Evolutionary conservation across 2,888 invertebrate genomes (phyloP).

Genomic region (Empis stercorea): DNA sequence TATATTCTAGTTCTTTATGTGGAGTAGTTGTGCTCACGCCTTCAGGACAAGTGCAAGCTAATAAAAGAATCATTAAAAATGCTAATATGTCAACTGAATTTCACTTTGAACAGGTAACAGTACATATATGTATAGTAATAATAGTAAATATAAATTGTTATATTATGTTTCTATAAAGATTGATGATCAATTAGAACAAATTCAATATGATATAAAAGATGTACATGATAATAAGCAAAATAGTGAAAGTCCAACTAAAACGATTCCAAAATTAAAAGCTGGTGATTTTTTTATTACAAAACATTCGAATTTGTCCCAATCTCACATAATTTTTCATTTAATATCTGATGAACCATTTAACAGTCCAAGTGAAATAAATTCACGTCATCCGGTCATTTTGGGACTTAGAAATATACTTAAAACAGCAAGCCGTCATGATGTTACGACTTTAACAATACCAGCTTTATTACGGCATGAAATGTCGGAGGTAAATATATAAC

Average conservation of each 20-base stretch:
- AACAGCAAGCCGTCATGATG: slow-evolving; percentile 87
- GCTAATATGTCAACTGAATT: slow-evolving; percentile 69
- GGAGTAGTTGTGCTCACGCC: slow-evolving; percentile 69
- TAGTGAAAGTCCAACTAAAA: slow-evolving; percentile 29
- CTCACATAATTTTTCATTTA: slow-evolving; percentile 92
- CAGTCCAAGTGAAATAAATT: slow-evolving; percentile 74
- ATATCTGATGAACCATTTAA: slow-evolving; percentile 67
- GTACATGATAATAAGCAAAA: slow-evolving; percentile 16
- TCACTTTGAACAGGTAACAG: slow-evolving; percentile 74
- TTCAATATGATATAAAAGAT: slow-evolving; percentile 44
- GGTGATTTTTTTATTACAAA: slow-evolving; percentile 78
- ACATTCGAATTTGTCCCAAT: slow-evolving; percentile 89
- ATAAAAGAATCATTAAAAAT: slow-evolving; percentile 32
- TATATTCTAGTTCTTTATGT: slow-evolving; percentile 84
- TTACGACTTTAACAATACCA: slow-evolving; percentile 86
- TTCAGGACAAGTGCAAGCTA: slow-evolving; percentile 31
- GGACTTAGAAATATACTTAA: slow-evolving; percentile 91
- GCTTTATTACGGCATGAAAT: slow-evolving; percentile 85
- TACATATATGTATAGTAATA: too few relatives aligned
- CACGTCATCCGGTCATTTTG: slow-evolving; percentile 87
- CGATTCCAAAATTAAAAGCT: slow-evolving; percentile 49
- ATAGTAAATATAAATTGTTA: too few relatives aligned
- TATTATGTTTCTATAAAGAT: slow-evolving; percentile 37
- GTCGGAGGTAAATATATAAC: slow-evolving; percentile 56
- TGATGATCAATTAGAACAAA: slow-evolving; percentile 70